Percentiles rank a stretch among this genome's conserved stretches.
These are phyloP conservation scores for Cheilosia vulpina DNA, from an alignment of 2,888 invertebrate species.

Conservation along the genomic window DNA sequence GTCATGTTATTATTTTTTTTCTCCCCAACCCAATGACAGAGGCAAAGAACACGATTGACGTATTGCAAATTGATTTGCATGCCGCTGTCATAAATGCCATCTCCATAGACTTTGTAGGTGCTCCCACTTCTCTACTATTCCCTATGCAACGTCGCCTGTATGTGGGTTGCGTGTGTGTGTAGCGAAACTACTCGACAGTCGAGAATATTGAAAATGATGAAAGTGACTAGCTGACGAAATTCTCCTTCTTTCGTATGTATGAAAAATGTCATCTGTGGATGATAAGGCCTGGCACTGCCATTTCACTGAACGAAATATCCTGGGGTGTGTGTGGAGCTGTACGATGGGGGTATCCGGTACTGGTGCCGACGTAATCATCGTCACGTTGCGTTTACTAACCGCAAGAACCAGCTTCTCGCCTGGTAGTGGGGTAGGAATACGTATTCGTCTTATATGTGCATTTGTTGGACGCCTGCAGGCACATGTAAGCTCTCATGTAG, in stretches of 20 bases:
- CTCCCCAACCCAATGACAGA: slow-evolving; percentile 40
- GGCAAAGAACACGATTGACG: slow-evolving; percentile 78
- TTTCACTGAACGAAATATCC: slow-evolving; percentile 53
- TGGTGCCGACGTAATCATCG: slow-evolving; percentile 42
- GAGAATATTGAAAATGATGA: slow-evolving; percentile 50
- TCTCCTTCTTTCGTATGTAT: slow-evolving; percentile 75
- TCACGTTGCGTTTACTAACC: slow-evolving; percentile 61
- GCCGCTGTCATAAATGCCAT: slow-evolving; percentile 79
- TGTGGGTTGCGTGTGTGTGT: slow-evolving; percentile 1
- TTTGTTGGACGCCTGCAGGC: slow-evolving; percentile 13
- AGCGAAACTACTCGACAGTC: slow-evolving; percentile 26
- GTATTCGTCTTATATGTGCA: background rate
- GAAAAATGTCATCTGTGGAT: slow-evolving; percentile 82
- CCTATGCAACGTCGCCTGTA: slow-evolving; percentile 12
- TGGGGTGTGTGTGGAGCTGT: slow-evolving; percentile 12
- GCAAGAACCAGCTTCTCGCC: slow-evolving; percentile 34
- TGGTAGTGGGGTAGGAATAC: background rate
- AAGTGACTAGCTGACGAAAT: slow-evolving; percentile 62
- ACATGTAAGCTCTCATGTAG: slow-evolving; percentile 8
- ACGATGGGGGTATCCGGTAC: slow-evolving; percentile 9
- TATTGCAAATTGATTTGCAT: slow-evolving; percentile 81
- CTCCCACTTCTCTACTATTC: slow-evolving; percentile 35
- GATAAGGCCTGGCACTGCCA: slow-evolving; percentile 78
- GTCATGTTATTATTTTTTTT: slow-evolving; percentile 62
- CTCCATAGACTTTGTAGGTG: slow-evolving; percentile 62